These are phyloP conservation scores for Raja brachyura DNA, from an alignment of 2,113 vertebrate genomes.

Conservation along the genomic window DNA sequence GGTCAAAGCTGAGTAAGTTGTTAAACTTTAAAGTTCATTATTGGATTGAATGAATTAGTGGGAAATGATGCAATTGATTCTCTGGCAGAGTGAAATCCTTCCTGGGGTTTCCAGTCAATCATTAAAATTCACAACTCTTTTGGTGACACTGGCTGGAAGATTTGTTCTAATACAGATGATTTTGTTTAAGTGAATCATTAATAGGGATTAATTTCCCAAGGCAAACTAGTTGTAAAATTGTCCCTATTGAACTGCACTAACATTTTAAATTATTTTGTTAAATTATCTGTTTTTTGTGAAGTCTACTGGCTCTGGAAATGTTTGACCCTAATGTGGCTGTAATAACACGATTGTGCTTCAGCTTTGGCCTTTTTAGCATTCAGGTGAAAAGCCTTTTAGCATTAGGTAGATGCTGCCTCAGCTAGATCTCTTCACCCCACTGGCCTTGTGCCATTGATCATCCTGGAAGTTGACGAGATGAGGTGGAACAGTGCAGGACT, in stretches of 20 bases:
- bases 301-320: background rate
- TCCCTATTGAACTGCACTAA: background rate
- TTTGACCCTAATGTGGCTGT: background rate
- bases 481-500: background rate
- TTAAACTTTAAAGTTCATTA: background rate
- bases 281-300: background rate
- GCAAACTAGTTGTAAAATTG: background rate
- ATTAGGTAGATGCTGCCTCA: background rate
- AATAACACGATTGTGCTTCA: background rate
- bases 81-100: background rate
- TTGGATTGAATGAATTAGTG: background rate
- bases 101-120: background rate
- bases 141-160: background rate
- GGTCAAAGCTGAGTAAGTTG: background rate
- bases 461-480: background rate
- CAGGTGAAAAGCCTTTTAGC: background rate
- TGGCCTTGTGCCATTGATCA: background rate
- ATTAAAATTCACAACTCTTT: background rate
- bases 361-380: background rate
- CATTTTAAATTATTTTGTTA: background rate
- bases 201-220: background rate
- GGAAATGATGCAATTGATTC: background rate
- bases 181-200: background rate
- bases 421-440: background rate
- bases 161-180: background rate